These are phyloP conservation scores for Tylochromis polylepis DNA, from an alignment of 2,113 vertebrate genomes.

Conservation along the genomic window DNA sequence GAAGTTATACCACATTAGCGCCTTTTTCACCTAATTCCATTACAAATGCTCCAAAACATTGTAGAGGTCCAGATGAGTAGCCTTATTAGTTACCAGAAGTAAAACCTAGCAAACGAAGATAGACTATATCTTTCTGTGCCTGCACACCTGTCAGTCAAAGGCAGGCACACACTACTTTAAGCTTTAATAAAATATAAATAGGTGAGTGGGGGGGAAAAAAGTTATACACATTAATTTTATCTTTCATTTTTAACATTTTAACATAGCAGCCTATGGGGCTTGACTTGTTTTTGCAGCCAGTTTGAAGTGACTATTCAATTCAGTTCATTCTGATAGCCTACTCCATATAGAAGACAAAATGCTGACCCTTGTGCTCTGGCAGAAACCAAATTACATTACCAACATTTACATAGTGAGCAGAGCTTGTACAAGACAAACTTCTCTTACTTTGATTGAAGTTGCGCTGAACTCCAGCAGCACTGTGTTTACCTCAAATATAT, in stretches of 20 bases:
- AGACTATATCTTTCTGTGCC: not conserved
- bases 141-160: not conserved
- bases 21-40: not conserved
- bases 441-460: not conserved
- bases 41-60: not conserved
- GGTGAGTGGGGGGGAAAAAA: not conserved
- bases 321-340: not conserved
- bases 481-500: conserved; percentile 4
- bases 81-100: not conserved
- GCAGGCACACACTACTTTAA: not conserved
- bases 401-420: not conserved
- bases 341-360: not conserved
- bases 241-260: not conserved
- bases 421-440: not conserved
- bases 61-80: not conserved
- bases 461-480: conserved; percentile 3
- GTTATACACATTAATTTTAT: not conserved
- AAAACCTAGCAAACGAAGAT: not conserved
- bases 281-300: not conserved
- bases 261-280: not conserved
- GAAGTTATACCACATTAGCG: not conserved
- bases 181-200: not conserved
- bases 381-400: not conserved
- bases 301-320: not conserved
- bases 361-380: not conserved